These are phyloP conservation scores for Artemisiospiza belli DNA, from an alignment of 2,113 vertebrate species.

Conservation along the genomic window DNA sequence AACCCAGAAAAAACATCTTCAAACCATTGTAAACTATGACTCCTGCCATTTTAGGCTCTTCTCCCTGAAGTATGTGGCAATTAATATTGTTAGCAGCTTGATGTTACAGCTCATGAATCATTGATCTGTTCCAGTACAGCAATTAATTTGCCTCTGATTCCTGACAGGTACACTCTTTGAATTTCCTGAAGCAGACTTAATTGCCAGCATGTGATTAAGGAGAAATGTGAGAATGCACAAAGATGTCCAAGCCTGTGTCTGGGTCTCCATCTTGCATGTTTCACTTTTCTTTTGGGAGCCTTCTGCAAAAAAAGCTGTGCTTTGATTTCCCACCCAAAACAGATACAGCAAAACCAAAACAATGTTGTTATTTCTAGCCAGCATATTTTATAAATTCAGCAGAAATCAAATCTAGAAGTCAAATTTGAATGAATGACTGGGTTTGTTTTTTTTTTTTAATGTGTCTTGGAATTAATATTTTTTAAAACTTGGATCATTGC, in stretches of 20 bases:
- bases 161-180: constrained; percentile 19
- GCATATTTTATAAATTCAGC: background rate
- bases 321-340: background rate
- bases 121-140: constrained; percentile 29
- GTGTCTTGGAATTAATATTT: background rate
- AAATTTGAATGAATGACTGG: background rate
- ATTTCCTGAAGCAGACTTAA: constrained; percentile 21
- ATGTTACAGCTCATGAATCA: constrained; percentile 33
- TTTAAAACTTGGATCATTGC: background rate
- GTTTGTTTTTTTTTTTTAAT: background rate
- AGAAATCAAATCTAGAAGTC: background rate
- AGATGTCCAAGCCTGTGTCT: background rate
- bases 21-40: background rate
- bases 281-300: background rate
- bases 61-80: constrained; percentile 6
- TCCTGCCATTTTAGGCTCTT: background rate
- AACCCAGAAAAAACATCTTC: background rate
- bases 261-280: background rate
- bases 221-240: background rate
- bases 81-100: constrained; percentile 33
- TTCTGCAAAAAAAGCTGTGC: background rate
- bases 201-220: constrained; percentile 14
- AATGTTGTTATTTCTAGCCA: background rate
- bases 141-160: constrained; percentile 41
- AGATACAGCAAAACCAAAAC: background rate